phyloP scores from a whole-genome alignment of 1,140 invertebrate genomes.

The Geopemphigus sp. region DNA sequence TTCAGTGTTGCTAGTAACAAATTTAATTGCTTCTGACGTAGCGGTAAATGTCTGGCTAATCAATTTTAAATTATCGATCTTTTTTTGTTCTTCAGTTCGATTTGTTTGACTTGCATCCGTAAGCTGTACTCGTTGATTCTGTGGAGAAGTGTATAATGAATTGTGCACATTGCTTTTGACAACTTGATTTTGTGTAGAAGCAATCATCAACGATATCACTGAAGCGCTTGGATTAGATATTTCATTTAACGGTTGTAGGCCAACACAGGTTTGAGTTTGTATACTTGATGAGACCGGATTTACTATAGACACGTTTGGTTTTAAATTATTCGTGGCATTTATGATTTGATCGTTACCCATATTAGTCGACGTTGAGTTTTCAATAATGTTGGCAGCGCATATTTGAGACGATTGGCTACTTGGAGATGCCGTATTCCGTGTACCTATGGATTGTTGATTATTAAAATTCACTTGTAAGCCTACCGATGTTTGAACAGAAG shows the following conservation, averaged over 20 bases:
- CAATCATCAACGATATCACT: conserved; percentile 34
- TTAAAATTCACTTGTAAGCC: conserved; percentile 25
- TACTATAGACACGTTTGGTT: neutral
- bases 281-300: conserved; percentile 37
- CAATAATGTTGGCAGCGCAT: neutral
- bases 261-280: conserved; percentile 29
- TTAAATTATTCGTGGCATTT: neutral
- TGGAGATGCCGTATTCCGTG: neutral
- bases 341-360: conserved; percentile 13
- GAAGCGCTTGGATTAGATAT: conserved; percentile 15
- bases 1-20: conserved; percentile 38
- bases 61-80: conserved; percentile 33
- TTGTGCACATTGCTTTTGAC: conserved; percentile 16
- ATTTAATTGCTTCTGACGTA: conserved; percentile 41
- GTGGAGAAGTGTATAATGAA: conserved; percentile 1
- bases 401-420: conserved; percentile 1
- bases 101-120: neutral
- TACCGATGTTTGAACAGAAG: conserved; percentile 26
- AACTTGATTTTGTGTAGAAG: conserved; percentile 40
- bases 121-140: neutral
- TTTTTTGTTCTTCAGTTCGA: conserved; percentile 31
- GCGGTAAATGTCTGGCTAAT: conserved; percentile 44
- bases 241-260: neutral
- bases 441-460: neutral
- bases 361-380: conserved; percentile 5